These are phyloP conservation scores for Hystrix brachyura DNA, from an alignment of 2,113 vertebrate species.

Conservation along the genomic window DNA sequence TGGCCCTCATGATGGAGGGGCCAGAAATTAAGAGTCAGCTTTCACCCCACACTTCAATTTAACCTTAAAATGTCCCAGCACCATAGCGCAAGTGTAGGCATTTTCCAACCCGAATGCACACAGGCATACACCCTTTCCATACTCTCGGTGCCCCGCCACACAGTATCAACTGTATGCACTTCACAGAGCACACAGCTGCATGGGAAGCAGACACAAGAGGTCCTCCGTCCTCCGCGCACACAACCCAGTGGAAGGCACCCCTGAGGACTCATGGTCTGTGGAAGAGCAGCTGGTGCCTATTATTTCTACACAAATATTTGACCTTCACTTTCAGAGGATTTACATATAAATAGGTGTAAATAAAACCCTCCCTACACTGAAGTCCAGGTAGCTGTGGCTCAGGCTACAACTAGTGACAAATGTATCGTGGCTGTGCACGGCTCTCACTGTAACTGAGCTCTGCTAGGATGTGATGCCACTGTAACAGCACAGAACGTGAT, in stretches of 20 bases:
- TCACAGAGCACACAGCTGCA: background rate
- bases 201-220: background rate
- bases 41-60: background rate
- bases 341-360: constrained; percentile 87
- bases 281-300: constrained; percentile 79
- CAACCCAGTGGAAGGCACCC: background rate
- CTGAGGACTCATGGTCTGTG: background rate
- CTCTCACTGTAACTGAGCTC: constrained; percentile 45
- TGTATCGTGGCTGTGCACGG: constrained; percentile 35
- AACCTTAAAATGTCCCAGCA: background rate
- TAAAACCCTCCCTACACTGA: constrained; percentile 73
- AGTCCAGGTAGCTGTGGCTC: constrained; percentile 66
- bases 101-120: too few species aligned
- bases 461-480: background rate
- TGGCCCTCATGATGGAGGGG: fast-evolving
- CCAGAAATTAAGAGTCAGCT: background rate
- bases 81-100: background rate
- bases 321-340: constrained; percentile 78
- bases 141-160: too few species aligned
- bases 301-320: constrained; percentile 74
- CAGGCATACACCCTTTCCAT: background rate
- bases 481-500: constrained; percentile 70
- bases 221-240: fast-evolving
- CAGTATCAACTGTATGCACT: background rate
- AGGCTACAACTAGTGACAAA: background rate